Percentiles rank a stretch among this genome's conserved stretches.
Conservation (phyloP, 2,888 invertebrate species). For the Drosophila koepferae region DNA sequence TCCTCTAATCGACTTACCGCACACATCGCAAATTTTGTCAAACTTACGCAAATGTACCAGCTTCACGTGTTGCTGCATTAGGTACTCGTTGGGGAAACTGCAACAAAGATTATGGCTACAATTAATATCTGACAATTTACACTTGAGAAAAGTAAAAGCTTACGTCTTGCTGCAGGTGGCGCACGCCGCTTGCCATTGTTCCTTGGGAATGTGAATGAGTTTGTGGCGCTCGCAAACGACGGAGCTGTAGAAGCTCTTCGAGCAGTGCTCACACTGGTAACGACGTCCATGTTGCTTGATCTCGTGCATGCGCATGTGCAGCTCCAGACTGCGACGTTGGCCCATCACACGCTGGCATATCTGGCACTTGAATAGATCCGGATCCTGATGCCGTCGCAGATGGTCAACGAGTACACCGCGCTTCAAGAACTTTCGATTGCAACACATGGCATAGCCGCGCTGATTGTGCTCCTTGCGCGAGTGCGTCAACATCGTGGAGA, state of each 20-base stretch:
- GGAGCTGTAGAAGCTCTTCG: conserved; percentile 79
- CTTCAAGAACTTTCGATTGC: conserved; percentile 80
- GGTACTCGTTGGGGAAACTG: conserved; percentile 79
- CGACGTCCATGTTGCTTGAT: conserved; percentile 69
- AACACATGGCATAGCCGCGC: conserved; percentile 81
- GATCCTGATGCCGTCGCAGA: conserved; percentile 80
- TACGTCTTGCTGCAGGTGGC: conserved; percentile 79
- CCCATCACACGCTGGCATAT: conserved; percentile 77
- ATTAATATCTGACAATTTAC: background rate
- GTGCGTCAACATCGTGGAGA: conserved; percentile 71
- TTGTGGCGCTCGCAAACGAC: conserved; percentile 78
- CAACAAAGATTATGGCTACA: background rate
- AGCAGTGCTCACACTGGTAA: conserved; percentile 80
- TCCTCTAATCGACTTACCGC: conserved; percentile 81
- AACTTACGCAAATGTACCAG: conserved; percentile 81
- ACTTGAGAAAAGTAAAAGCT: conserved; percentile 5
- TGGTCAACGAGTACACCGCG: conserved; percentile 82
- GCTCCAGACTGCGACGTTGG: conserved; percentile 74
- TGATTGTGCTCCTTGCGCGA: conserved; percentile 74
- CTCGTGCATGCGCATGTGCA: conserved; percentile 78
- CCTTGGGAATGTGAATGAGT: conserved; percentile 79
- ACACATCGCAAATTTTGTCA: conserved; percentile 82
- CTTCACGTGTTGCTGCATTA: conserved; percentile 77
- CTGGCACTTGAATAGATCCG: conserved; percentile 82
- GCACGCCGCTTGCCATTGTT: conserved; percentile 77